A percentile compares a stretch with the other conserved stretches of the same genome.
Evolutionary conservation across 2,888 invertebrate genomes (phyloP).

Genomic region (Villa cingulata): DNA sequence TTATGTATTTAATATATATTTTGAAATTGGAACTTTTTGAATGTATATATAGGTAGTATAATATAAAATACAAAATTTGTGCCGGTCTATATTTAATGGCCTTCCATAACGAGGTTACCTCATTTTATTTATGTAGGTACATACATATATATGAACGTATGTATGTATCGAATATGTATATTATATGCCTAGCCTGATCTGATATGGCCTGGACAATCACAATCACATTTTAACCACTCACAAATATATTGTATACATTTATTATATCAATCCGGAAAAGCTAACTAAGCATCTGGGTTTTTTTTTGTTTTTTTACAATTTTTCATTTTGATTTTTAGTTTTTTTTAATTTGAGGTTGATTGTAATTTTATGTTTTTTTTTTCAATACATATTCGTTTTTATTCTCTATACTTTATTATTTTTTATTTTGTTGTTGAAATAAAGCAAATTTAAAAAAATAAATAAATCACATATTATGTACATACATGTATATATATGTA

Average conservation of each 20-base stretch:
- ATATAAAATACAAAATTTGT: neutral
- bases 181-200: neutral
- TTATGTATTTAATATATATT: neutral
- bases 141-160: no score
- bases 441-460: no score
- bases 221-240: neutral
- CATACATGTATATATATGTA: no score
- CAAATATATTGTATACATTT: neutral
- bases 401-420: no score
- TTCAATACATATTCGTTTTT: no score
- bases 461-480: neutral
- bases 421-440: no score
- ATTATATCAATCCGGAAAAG: neutral
- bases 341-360: no score
- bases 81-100: constrained; percentile 1
- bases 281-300: neutral
- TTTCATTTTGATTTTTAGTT: no score
- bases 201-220: neutral
- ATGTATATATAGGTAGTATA: neutral
- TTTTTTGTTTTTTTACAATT: no score
- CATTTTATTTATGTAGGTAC: constrained; percentile 9
- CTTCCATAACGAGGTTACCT: constrained; percentile 11
- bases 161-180: no score
- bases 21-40: neutral
- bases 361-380: neutral